Evolutionary conservation across 2,888 invertebrate species (phyloP), one percentile per base, ranked within the genome.

Genomic region (Frankliniella intonsa): DNA sequence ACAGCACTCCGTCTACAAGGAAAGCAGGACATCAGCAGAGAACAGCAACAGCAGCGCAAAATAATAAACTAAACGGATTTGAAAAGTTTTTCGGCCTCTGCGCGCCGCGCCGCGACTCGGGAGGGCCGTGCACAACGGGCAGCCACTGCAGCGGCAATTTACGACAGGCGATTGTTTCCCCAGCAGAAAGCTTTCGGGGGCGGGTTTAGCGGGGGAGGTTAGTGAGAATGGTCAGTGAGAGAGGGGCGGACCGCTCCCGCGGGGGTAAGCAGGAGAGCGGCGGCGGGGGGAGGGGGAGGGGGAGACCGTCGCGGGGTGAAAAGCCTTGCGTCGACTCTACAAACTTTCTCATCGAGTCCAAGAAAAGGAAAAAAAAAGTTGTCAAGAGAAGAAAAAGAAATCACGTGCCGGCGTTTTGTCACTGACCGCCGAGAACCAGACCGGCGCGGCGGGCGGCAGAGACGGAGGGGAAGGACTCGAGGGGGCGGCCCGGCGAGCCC

Each of bases 141-240:
- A 17, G 62, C 51, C 19, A 17, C 7, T 17, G 62, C 62, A 62
- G 62, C 17, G n/a, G 69, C 69, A 76, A 76, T 76, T 76, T 76
- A 76, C 69, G 69, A 76, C 69, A 22, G 25, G 69, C 69, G 69
- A 76, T 76, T 76, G 69, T 76, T 76, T 76, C 69, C 12, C 22
- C 12, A 25, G 69, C 25, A 76, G 69, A 76, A 25, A 76, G 69
- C 55, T 19, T 19, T 38, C 38, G 38, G 69, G 69, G 22, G 69
- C 69, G 12, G 22, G 22, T 69, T 22, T 22, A 22, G 22, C 22
- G 22, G 69, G 69, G 69, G 69, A 22, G 69, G 62, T 17, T 62
- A 7, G 62, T 14, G 38, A 38, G 38, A 38, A 38, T 38, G 38
- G 38, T 38, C 38, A 11, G 11, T 11, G 69, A 22, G 69, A 22